Evolutionary conservation across 1,140 invertebrate species (phyloP), one percentile per base, ranked within the genome.

Genomic region (Carcinoscorpius rotundicauda): DNA sequence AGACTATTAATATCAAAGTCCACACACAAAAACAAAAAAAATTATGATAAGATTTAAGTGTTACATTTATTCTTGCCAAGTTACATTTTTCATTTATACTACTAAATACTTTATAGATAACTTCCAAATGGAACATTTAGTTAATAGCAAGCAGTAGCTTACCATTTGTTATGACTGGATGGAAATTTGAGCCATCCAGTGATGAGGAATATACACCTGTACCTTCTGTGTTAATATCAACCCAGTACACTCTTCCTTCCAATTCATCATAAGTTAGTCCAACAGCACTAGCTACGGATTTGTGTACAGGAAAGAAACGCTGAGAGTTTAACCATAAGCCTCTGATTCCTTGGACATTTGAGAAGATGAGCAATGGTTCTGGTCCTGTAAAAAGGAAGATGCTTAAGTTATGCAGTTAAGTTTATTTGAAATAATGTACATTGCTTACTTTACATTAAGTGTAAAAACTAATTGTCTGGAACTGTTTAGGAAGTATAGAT

Each of bases 231-330:
- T 82, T 76, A 8, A 85, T 81, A 67, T 87, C 83, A 3, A 86
- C 85, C 87, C 87, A 91, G 70, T 87, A 90, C n/a, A 88, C 72
- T 65, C 82, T 76, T 1, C 74, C 74, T 0, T 83, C 64, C 9
- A 60, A 1, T 3, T 64, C 83, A 71, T 90, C 86, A 66, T 80
- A 83, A 5, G 83, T 77, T 0, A 91, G 82, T 2, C 85, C 86
- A 72, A 87, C 10, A 49, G 52, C 53, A 51, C 50, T 10, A 8
- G 61, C 50, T 51, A 51, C 6, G 4, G 51, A 10, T 8, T 10
- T 55, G 9, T 9, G 4, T 49, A 68, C 58, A n/a, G n/a, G 56
- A 64, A 70, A 64, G 11, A 29, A 61, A 5, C 8, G 29, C 53
- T 58, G 53, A 3, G 4, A 56, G 29, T 66, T 62, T 5, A 71